Evolutionary conservation across 2,888 invertebrate species (phyloP).

Genomic region (Pseudeuparius sepicola): DNA sequence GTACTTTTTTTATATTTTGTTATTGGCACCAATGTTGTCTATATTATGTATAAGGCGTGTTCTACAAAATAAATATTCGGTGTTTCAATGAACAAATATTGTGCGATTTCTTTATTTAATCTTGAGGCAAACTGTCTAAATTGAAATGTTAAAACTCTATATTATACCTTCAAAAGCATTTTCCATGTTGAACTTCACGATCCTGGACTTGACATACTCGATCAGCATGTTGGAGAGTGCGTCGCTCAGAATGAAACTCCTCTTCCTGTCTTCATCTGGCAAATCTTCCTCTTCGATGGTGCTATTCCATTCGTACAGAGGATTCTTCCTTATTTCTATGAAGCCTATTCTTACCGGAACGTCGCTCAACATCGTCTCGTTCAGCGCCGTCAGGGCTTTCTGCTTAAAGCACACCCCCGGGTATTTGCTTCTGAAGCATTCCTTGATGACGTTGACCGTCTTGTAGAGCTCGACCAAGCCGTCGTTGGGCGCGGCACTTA

Average conservation of each 20-base stretch:
- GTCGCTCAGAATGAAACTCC: constrained; percentile 41
- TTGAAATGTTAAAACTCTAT: no score
- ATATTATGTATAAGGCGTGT: no score
- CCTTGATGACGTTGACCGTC: constrained; percentile 25
- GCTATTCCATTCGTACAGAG: constrained; percentile 30
- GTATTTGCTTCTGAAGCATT: constrained; percentile 34
- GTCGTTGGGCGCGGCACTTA: constrained; percentile 12
- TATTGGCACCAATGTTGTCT: no score
- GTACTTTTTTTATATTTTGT: no score
- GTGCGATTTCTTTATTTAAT: no score
- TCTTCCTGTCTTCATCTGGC: constrained; percentile 44
- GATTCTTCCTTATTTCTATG: constrained; percentile 35
- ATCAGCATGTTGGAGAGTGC: constrained; percentile 36
- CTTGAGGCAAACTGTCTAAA: no score
- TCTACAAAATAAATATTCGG: no score
- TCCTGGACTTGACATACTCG: constrained; percentile 38
- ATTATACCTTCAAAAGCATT: constrained; percentile 34
- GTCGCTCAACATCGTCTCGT: constrained; percentile 37
- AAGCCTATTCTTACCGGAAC: constrained; percentile 33
- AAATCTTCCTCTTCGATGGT: constrained; percentile 42
- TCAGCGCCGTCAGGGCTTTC: constrained; percentile 36
- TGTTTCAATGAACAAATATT: no score
- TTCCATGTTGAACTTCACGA: constrained; percentile 37
- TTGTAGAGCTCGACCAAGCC: constrained; percentile 23
- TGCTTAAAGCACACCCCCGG: constrained; percentile 39